Conservation (phyloP, 2,888 invertebrate species). For the Panopea generosa region DNA sequence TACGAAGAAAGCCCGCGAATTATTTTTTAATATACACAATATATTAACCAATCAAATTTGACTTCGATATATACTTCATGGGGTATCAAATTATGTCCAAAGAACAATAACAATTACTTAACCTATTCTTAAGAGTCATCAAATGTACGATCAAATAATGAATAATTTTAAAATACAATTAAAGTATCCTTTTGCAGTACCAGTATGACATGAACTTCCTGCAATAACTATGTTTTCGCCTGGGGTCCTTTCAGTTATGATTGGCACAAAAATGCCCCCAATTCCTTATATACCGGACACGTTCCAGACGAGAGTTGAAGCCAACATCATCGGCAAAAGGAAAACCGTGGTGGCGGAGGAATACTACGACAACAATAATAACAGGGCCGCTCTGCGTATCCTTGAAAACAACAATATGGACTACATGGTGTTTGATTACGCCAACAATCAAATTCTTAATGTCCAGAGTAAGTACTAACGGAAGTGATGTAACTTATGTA, state of each 20-base stretch:
- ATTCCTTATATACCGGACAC: slow-evolving; percentile 60
- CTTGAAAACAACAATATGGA: slow-evolving; percentile 44
- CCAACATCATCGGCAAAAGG: slow-evolving; percentile 58
- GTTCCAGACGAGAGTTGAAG: slow-evolving; percentile 69
- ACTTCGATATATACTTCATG: too few species aligned
- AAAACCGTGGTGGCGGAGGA: slow-evolving; percentile 60
- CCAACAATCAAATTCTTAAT: slow-evolving; percentile 58
- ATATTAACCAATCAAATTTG: too few species aligned
- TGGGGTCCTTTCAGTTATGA: slow-evolving; percentile 5
- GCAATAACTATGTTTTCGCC: background rate
- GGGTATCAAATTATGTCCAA: too few species aligned
- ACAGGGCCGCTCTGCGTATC: slow-evolving; percentile 63
- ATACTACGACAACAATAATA: slow-evolving; percentile 64
- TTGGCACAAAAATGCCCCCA: slow-evolving; percentile 44
- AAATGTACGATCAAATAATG: too few species aligned
- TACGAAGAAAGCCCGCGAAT: too few species aligned
- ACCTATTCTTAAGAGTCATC: too few species aligned
- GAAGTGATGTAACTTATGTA: too few species aligned
- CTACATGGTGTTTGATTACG: slow-evolving; percentile 63
- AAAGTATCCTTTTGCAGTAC: too few species aligned
- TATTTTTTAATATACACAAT: too few species aligned
- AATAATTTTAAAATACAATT: too few species aligned
- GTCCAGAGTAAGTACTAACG: slow-evolving; percentile 64
- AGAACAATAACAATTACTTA: too few species aligned
- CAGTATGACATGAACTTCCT: too few species aligned